Evolutionary conservation across 2,113 vertebrate genomes (phyloP), one percentile per base, ranked within the genome.

Genomic region (Poecilia latipinna): DNA sequence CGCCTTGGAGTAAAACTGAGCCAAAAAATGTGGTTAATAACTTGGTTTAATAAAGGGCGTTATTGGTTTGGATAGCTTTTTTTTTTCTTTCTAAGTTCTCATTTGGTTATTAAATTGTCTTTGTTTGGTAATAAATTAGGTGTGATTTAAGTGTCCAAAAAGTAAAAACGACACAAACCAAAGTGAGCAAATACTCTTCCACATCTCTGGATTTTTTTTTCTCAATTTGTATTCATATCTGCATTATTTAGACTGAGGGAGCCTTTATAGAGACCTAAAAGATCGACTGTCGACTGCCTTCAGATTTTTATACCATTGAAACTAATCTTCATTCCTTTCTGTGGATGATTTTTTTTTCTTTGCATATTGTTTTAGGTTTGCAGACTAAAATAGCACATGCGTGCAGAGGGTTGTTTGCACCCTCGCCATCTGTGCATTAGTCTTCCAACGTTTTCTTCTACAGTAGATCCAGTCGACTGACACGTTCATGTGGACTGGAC

Each of bases 321-420:
- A 39, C 68, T 8, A 2, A 54, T 8, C 24, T 22, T 24, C 15
- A 15, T 1, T 19, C 0, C 2, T 0, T 65, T 70, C 61, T 11
- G 31, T 37, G 19, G 17, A 12, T 37, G 33, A 69, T 22, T 37
- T 17, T 69, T 51, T 12, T 75, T 71, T 61, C 8, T 57, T 4
- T 57, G 51, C 70, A 69, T n/a, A 29, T 72, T 63, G 60, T 74
- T 42, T 74, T 33, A 39, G 33, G 65, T 48, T 65, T 62, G 4
- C 67, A 54, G 48, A 70, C 75, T 54, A 64, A 83, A 90, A 86
- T 84, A 84, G 57, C 17, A 35, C 3, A 0, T 8, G 74, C 81
- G 68, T 68, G 80, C 64, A 79, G 78, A 51, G 60, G 28, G 39
- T 26, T 29, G 72, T 65, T 80, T 64, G 62, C 24, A n/a, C 64